Base-by-base conservation (phyloP, 2,888 invertebrate genomes). In the Notocelia uddmanniana region DNA sequence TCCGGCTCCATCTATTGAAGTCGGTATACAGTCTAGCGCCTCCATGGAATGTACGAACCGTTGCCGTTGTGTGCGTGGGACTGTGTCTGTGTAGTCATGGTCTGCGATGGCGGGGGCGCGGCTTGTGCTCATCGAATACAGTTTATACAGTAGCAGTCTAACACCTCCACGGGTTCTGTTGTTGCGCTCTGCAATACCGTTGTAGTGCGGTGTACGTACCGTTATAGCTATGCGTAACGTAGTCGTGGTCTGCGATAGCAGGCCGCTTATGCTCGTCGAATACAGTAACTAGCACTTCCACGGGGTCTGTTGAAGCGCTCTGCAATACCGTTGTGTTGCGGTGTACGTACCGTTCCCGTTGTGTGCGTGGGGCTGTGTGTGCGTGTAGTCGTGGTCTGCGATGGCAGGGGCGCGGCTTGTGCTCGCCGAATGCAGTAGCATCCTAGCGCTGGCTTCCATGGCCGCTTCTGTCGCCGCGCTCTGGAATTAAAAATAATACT, bases 301-400 rank as follows among this genome's bases (percentile, higher is more conserved):
- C 70, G 54, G 70, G n/a, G n/a, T n/a, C n/a, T n/a, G n/a, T n/a
- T n/a, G n/a, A n/a, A n/a, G n/a, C n/a, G n/a, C n/a, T n/a, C n/a
- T n/a, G n/a, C n/a, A n/a, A n/a, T n/a, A n/a, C n/a, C n/a, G n/a
- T n/a, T n/a, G n/a, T n/a, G n/a, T n/a, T n/a, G n/a, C n/a, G n/a
- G 62, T 52, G 58, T 19, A 41, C 76, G 69, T 48, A 78, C 79
- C 78, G 69, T 74, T 74, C 64, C 74, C 73, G 73, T 68, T 57
- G 69, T 74, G 81, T 11, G 77, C 68, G 69, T 63, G 64, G 34
- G 80, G 78, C 80, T 83, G 87, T 0, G 88, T 87, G 81, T 86
- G 87, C 83, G 83, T 84, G 83, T 91, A 91, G 82, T 88, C 84
- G 84, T 91, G 91, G 83, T 91, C 91, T n/a, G n/a, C n/a, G n/a